Evolutionary conservation across 2,888 invertebrate genomes (phyloP), one percentile per base, ranked within the genome.

Genomic region (Pyrrhia umbra): DNA sequence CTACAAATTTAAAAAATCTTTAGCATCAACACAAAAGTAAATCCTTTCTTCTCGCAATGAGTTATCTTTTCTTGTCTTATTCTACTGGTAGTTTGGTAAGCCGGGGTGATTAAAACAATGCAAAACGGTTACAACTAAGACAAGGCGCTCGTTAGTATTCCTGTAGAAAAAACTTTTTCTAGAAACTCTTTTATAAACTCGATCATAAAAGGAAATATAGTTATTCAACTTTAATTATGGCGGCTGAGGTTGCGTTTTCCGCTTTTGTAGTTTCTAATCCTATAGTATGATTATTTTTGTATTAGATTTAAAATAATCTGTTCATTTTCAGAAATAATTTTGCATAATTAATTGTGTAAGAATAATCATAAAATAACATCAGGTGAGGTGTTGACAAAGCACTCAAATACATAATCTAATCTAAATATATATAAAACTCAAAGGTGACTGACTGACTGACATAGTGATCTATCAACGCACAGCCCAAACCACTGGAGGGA

Each of bases 101-200:
- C 43, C 56, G 21, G 64, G 51, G 60, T 73, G 69, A 79, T 77
- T 77, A 79, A 79, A 77, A 79, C 77, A 77, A 79, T 73, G 80
- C 73, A 60, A 69, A 77, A 63, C 74, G 63, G 66, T 69, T 73
- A 59, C 61, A 77, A 77, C 66, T 77, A 66, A 67, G 73, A 72
- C 64, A 68, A 76, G 67, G 16, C 27, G 18, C 75, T 68, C 73
- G 65, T 79, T 79, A 77, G 68, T 72, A 77, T 62, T 49, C 56
- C 34, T 16, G 37, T 57, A 49, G 40, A 58, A 77, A 76, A 79
- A 79, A 76, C 57, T 76, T 57, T 54, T 51, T 71, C 55, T 23
- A 40, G 39, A 61, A 49, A n/a, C 46, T 49, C 43, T 52, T 75
- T 75, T 61, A 51, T 62, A 68, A 75, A 76, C 62, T 67, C 20